These are phyloP conservation scores for Torymus texanus DNA, from an alignment of 2,888 invertebrate species.

Conservation along the genomic window DNA sequence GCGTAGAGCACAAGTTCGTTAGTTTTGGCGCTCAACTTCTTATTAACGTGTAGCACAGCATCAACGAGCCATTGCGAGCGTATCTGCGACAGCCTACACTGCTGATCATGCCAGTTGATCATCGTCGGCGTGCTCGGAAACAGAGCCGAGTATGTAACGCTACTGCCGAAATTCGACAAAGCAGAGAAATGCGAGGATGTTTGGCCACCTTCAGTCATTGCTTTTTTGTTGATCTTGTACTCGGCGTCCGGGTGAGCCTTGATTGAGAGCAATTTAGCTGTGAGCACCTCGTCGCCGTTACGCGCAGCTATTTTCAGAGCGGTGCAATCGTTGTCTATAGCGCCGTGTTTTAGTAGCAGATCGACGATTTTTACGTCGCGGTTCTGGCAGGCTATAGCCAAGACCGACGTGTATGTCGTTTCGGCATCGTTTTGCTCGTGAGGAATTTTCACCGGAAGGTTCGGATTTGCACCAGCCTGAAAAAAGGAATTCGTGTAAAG, in stretches of 20 bases:
- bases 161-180: slow-evolving; percentile 76
- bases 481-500: background rate
- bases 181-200: slow-evolving; percentile 77
- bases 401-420: slow-evolving; percentile 76
- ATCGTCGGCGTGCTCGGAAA: slow-evolving; percentile 90
- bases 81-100: slow-evolving; percentile 83
- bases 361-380: slow-evolving; percentile 85
- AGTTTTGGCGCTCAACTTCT: slow-evolving; percentile 81
- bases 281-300: slow-evolving; percentile 84
- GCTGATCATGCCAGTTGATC: slow-evolving; percentile 94
- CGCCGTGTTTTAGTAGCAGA: slow-evolving; percentile 86
- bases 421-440: slow-evolving; percentile 75
- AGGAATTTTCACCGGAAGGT: slow-evolving; percentile 80
- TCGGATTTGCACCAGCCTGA: slow-evolving; percentile 88
- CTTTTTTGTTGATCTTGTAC: slow-evolving; percentile 92
- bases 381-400: slow-evolving; percentile 84
- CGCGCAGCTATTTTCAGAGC: slow-evolving; percentile 87
- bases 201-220: slow-evolving; percentile 82
- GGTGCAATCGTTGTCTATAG: slow-evolving; percentile 89
- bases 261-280: slow-evolving; percentile 89
- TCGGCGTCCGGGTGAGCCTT: slow-evolving; percentile 94
- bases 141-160: slow-evolving; percentile 85
- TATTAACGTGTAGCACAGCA: slow-evolving; percentile 90
- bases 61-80: slow-evolving; percentile 89
- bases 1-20: slow-evolving; percentile 89